phyloP scores from a whole-genome alignment of 2,888 invertebrate genomes.

The Aporophyla lueneburgensis region DNA sequence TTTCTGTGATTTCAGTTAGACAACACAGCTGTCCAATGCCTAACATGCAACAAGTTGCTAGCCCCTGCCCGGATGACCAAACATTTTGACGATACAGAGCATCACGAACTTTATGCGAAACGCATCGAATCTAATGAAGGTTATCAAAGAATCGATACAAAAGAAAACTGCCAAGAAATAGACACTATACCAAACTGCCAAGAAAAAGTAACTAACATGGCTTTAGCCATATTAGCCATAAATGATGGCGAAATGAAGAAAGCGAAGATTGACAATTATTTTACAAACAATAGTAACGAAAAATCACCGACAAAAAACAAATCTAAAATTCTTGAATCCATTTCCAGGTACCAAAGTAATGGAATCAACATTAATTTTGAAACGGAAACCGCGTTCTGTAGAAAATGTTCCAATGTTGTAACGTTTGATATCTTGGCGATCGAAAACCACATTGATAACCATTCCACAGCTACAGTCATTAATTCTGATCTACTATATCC shows the following conservation, averaged over 20 bases:
- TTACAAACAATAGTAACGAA: neutral
- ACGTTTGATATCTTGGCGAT: conserved; percentile 58
- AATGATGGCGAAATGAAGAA: neutral
- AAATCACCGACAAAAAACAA: conserved; percentile 40
- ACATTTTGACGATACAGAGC: conserved; percentile 72
- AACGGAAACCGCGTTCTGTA: conserved; percentile 65
- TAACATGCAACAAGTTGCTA: conserved; percentile 75
- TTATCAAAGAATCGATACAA: neutral
- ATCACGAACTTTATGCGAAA: conserved; percentile 54
- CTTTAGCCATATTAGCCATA: neutral
- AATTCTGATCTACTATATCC: conserved; percentile 48
- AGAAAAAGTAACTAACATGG: neutral
- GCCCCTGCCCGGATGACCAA: conserved; percentile 48
- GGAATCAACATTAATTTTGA: conserved; percentile 67
- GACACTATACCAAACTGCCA: neutral
- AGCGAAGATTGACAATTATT: neutral
- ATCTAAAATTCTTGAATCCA: conserved; percentile 61
- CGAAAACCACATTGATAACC: conserved; percentile 63
- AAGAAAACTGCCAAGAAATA: conserved; percentile 1
- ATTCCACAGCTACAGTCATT: conserved; percentile 26
- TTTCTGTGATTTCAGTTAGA: conserved; percentile 71
- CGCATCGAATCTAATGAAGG: conserved; percentile 24
- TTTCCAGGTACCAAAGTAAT: conserved; percentile 59
- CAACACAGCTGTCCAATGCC: conserved; percentile 71
- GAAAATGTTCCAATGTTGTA: conserved; percentile 60